Conservation (phyloP, 2,113 vertebrate genomes). For the Pseudopipra pipra region DNA sequence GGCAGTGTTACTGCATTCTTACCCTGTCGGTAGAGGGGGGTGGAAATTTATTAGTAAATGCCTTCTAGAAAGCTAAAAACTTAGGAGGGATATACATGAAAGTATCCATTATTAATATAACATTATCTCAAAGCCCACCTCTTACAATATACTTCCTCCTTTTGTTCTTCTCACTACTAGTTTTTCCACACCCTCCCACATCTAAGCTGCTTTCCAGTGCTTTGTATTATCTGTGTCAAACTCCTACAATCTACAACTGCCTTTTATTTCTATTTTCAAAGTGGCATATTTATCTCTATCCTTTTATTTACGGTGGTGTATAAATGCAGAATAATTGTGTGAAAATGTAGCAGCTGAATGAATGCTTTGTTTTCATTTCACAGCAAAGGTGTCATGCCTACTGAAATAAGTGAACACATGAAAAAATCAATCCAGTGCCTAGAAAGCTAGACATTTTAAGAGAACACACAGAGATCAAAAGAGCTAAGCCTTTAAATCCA, state of each 20-base stretch:
- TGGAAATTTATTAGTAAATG: neutral
- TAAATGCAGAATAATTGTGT: neutral
- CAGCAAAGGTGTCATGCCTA: neutral
- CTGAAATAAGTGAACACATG: neutral
- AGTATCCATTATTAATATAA: neutral
- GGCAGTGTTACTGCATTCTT: neutral
- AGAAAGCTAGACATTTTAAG: neutral
- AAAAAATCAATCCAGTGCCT: neutral
- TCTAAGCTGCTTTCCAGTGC: neutral
- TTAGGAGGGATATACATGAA: neutral
- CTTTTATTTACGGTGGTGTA: neutral
- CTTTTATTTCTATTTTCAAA: neutral
- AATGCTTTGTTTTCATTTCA: neutral
- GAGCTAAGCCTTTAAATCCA: slow-evolving; percentile 12
- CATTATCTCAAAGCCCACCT: neutral
- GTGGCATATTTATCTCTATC: neutral
- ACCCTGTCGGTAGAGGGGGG: neutral
- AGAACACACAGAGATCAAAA: neutral
- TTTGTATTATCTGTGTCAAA: neutral
- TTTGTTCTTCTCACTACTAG: neutral
- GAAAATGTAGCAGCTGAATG: neutral
- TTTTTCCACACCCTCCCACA: neutral
- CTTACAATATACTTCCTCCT: neutral
- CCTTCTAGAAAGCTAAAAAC: neutral
- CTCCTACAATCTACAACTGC: neutral